A percentile compares a stretch with the other conserved stretches of the same genome.
phyloP scores from a whole-genome alignment of 2,113 vertebrate genomes.

The Chlamydotis undulata region DNA sequence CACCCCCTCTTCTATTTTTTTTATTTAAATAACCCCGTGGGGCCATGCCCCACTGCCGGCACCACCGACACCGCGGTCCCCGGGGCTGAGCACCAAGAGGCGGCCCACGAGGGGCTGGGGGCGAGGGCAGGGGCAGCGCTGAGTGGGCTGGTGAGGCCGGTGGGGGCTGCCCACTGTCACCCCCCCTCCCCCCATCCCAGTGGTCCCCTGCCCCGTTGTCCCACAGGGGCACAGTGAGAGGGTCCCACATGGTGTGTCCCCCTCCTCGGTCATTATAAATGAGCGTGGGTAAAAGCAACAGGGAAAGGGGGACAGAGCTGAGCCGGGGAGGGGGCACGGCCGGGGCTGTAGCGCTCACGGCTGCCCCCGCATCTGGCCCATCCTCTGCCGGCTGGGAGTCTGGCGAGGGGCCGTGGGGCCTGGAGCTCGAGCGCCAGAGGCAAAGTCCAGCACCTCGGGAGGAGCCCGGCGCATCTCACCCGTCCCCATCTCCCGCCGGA shows the following conservation, averaged over 20 bases:
- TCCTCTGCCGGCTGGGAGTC: conserved; percentile 60
- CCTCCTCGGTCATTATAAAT: neutral
- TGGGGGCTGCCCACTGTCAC: neutral
- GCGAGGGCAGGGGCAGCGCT: neutral
- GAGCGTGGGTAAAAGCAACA: neutral
- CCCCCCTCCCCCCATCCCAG: neutral
- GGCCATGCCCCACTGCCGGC: neutral
- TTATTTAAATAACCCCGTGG: neutral
- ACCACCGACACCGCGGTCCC: neutral
- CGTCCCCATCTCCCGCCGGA: conserved; percentile 88
- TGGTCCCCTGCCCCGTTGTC: neutral
- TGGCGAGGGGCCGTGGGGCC: conserved; percentile 58
- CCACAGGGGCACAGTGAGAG: neutral
- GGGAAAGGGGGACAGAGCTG: neutral
- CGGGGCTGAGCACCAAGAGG: conserved; percentile 19
- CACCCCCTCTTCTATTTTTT: neutral
- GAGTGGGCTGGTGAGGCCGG: neutral
- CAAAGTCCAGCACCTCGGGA: conserved; percentile 76
- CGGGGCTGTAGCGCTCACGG: neutral
- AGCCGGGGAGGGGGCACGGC: neutral
- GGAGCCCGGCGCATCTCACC: conserved; percentile 69
- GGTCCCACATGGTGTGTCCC: neutral
- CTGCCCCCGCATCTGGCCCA: conserved; percentile 4
- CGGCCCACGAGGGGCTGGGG: neutral
- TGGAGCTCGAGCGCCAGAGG: conserved; percentile 69